Base-by-base conservation (phyloP, 2,888 invertebrate species). In the Megalurothrips usitatus region DNA sequence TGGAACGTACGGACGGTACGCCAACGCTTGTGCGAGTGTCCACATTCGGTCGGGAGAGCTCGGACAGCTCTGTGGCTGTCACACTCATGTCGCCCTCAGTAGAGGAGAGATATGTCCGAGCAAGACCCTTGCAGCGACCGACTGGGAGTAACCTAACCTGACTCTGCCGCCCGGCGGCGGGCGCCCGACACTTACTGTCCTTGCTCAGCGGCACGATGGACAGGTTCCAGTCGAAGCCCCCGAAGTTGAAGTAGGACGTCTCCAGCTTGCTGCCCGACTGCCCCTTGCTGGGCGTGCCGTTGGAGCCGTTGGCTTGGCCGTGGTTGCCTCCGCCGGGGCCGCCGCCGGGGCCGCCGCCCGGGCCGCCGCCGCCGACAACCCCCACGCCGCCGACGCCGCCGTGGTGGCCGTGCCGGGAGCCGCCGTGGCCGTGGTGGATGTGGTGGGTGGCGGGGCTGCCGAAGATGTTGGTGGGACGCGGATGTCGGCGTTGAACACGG, bases 141-240 rank as follows among this genome's bases (percentile, higher is more conserved):
- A n/a, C n/a, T n/a, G n/a, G n/a, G n/a, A n/a, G n/a, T n/a, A n/a
- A n/a, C n/a, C n/a, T n/a, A n/a, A n/a, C n/a, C n/a, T n/a, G n/a
- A n/a, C 19, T 19, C 34, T 23, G 43, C 28, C 12, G 43, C 10
- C 26, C 23, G 58, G 19, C 28, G 14, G 63, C 28, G 23, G 75
- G n/a, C 3, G n/a, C 58, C 19, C 23, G 68, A 2, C 26, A 75
- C 68, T 75, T 26, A 75, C 68, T 75, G 10, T 75, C 68, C 68
- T 75, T 91, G 49, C 90, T 91, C 82, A 89, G 89, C 3, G 90
- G 91, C 84, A 88, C 90, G 78, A 92, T 90, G 1, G 92, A 89
- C 79, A 94, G 89, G 84, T 93, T 94, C 95, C 95, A 95, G 86
- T 95, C 94, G 86, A 93, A 94, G 48, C 93, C 92, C 12, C 94